Evolutionary conservation across 1,140 invertebrate species (phyloP).

Genomic region (Drosophila ercepeae): DNA sequence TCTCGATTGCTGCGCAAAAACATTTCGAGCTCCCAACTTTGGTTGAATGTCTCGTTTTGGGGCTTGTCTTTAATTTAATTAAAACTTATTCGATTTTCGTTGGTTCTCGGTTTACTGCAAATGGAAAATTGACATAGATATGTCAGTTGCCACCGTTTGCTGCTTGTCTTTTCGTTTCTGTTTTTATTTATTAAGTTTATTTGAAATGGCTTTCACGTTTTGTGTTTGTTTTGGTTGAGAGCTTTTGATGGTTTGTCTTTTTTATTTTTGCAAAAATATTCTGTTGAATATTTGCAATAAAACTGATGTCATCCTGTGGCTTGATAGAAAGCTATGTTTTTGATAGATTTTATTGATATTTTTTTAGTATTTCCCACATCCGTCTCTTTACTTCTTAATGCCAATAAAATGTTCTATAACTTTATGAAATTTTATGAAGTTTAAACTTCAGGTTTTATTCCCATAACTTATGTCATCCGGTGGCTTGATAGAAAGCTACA

Average conservation of each 20-base stretch:
- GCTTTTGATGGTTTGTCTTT: too few relatives aligned
- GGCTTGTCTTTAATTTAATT: slow-evolving; percentile 69
- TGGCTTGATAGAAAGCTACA: too few relatives aligned
- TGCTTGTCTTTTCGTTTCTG: slow-evolving; percentile 22
- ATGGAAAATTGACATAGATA: slow-evolving; percentile 66
- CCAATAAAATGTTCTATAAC: not conserved
- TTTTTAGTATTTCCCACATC: not conserved
- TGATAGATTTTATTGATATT: slow-evolving; percentile 8
- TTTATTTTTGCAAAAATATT: slow-evolving; percentile 29
- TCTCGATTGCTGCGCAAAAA: slow-evolving; percentile 35
- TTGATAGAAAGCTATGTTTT: slow-evolving; percentile 43
- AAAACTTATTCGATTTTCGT: slow-evolving; percentile 55
- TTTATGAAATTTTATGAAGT: not conserved
- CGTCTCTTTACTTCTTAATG: not conserved
- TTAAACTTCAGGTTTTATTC: not conserved
- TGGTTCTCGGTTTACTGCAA: slow-evolving; percentile 31
- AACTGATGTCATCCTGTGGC: slow-evolving; percentile 55
- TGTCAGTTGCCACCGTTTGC: slow-evolving; percentile 29
- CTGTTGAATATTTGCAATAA: slow-evolving; percentile 45
- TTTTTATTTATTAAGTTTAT: slow-evolving; percentile 17
- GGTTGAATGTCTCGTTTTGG: slow-evolving; percentile 22
- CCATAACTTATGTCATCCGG: too few relatives aligned
- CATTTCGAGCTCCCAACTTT: slow-evolving; percentile 3
- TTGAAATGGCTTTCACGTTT: slow-evolving; percentile 67
- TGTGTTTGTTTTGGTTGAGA: slow-evolving; percentile 35